Evolutionary conservation across 2,113 vertebrate species (phyloP), one percentile per base, ranked within the genome.

Genomic region (Cyanoliseus patagonus): DNA sequence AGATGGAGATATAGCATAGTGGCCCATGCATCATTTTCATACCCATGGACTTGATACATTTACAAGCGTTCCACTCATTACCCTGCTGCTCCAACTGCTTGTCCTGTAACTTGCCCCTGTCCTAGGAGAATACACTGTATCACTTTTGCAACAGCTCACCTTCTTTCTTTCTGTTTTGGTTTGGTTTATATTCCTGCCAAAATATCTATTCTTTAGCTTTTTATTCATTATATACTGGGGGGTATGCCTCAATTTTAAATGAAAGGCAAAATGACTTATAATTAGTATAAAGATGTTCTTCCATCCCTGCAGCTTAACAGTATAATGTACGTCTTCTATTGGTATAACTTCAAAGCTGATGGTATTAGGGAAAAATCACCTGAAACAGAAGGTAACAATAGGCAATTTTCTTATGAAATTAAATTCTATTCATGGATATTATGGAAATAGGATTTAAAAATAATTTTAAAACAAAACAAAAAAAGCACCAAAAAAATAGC

Each of bases 61-160:
- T 78, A 20, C 16, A 22, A 83, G 4, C 69, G 73, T 76, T 55
- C 8, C 9, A 10, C 12, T 59, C 13, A 49, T 59, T 75, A 68
- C 41, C 15, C 39, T 91, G 44, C 25, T 80, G n/a, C 22, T 87
- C 9, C 22, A n/a, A 15, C 13, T 57, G 10, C 13, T 77, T 46
- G 51, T 78, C 22, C 41, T 35, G 5, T 31, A 67, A 37, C 4
- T 6, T 67, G 15, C 10, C 49, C 3, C 13, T 49, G 11, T 57
- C 13, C 44, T 51, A 37, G 55, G 15, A 72, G 17, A 53, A 64
- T 7, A 53, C 1, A 12, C 49, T 55, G 12, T 25, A 8, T 42
- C 15, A 25, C 3, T 6, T 17, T 63, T 0, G 3, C 20, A 67
- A 49, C 5, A 4, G 0, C 6, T 47, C 6, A 3, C 4, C 59